Evolutionary conservation across 2,888 invertebrate genomes (phyloP).

Genomic region (Diaphora mendica): DNA sequence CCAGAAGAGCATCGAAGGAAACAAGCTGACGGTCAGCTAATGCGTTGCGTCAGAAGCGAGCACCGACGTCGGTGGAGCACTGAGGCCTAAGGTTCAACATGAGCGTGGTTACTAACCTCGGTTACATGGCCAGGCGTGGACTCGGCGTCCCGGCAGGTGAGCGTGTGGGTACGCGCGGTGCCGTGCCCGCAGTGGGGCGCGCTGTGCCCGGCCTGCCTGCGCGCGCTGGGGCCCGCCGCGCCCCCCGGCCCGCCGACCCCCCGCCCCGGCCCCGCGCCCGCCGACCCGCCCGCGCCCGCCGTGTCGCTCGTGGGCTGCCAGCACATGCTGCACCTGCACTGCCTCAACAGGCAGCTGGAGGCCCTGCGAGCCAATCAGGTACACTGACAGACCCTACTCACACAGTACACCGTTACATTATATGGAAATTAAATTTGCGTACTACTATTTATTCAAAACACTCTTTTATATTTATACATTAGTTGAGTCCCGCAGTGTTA

Average conservation of each 20-base stretch:
- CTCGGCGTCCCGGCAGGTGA: slow-evolving; percentile 39
- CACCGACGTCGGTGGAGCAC: too few species aligned
- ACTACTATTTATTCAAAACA: too few species aligned
- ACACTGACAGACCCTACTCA: background rate
- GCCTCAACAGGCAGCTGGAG: slow-evolving; percentile 87
- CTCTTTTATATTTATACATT: too few species aligned
- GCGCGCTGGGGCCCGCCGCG: slow-evolving; percentile 70
- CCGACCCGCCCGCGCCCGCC: slow-evolving; percentile 88
- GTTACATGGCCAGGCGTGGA: slow-evolving; percentile 30
- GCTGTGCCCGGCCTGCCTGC: slow-evolving; percentile 90
- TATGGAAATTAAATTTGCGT: too few species aligned
- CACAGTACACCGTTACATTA: too few species aligned
- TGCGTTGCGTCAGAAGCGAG: too few species aligned
- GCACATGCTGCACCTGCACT: slow-evolving; percentile 93
- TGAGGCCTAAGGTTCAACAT: too few species aligned
- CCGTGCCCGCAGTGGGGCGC: slow-evolving; percentile 89
- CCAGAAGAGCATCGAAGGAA: too few species aligned
- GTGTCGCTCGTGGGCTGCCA: slow-evolving; percentile 90
- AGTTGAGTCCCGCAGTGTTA: too few species aligned
- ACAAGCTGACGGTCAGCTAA: too few species aligned
- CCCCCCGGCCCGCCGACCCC: slow-evolving; percentile 68
- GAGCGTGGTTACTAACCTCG: too few species aligned
- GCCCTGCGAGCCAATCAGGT: slow-evolving; percentile 79
- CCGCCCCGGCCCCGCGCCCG: slow-evolving; percentile 56
- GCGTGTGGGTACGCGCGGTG: slow-evolving; percentile 90